Evolutionary conservation across 2,113 vertebrate genomes (phyloP).

Genomic region (Circaetus cinerascens): DNA sequence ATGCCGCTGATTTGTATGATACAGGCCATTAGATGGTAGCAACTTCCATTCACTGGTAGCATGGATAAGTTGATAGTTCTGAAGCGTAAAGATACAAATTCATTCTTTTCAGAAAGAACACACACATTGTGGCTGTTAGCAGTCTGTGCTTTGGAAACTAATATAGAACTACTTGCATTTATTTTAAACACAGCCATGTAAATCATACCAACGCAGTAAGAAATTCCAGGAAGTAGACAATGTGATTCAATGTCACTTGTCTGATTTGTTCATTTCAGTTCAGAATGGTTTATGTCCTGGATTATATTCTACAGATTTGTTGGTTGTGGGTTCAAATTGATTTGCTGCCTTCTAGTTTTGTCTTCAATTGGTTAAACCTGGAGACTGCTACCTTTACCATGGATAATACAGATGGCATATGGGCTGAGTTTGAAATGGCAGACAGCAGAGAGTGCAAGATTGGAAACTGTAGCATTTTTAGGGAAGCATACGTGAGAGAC

Average conservation of each 20-base stretch:
- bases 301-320: accelerated
- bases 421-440: not conserved
- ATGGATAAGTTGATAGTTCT: not conserved
- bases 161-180: accelerated
- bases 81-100: not conserved
- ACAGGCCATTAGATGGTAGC: not conserved
- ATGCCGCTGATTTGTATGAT: accelerated
- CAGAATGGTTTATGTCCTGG: not conserved
- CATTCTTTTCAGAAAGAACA: not conserved
- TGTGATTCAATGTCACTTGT: not conserved
- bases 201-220: not conserved
- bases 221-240: not conserved
- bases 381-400: too few relatives aligned
- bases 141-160: not conserved
- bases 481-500: not conserved
- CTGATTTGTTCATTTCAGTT: not conserved
- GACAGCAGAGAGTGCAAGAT: not conserved
- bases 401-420: not conserved
- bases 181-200: not conserved
- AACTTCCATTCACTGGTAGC: not conserved
- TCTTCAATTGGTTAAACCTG: not conserved
- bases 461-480: not conserved
- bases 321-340: not conserved
- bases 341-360: not conserved
- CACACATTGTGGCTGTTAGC: accelerated